Conservation (phyloP, 2,888 invertebrate species). For the Athetis lepigone region DNA sequence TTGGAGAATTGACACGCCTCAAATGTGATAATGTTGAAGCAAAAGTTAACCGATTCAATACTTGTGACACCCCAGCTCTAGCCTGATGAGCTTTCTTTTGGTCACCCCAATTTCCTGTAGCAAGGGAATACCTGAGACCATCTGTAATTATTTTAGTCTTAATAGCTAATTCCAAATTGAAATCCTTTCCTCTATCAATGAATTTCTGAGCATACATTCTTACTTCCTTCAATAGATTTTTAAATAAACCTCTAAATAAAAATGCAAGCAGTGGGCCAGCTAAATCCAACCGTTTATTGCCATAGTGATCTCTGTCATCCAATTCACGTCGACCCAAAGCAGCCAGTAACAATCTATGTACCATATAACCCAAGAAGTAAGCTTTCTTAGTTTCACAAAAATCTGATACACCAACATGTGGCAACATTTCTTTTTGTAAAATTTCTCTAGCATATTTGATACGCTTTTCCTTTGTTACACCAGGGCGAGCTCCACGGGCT, state of each 20-base stretch:
- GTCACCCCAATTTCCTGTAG: constrained; percentile 99
- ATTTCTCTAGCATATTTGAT: constrained; percentile 99
- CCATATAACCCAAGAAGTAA: constrained; percentile 99
- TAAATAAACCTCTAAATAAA: constrained; percentile 98
- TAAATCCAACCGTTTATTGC: constrained; percentile 99
- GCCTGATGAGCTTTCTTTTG: constrained; percentile 99
- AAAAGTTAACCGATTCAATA: constrained; percentile 99
- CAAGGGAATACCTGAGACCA: constrained; percentile 98
- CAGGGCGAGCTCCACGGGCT: constrained; percentile 98
- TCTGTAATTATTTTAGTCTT: constrained; percentile 99
- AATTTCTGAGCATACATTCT: constrained; percentile 99
- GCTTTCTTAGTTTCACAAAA: constrained; percentile 99
- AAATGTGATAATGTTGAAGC: constrained; percentile 99
- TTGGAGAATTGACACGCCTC: constrained; percentile 99
- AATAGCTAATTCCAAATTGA: constrained; percentile 98
- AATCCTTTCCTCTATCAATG: constrained; percentile 99
- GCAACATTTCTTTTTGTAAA: constrained; percentile 99
- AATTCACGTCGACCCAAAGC: constrained; percentile 98
- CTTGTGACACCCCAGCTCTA: constrained; percentile 98
- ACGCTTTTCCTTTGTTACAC: constrained; percentile 99
- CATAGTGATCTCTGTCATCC: constrained; percentile 99
- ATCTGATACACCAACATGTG: constrained; percentile 99
- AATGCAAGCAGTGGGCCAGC: constrained; percentile 99
- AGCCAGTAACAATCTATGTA: constrained; percentile 98
- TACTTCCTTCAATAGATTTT: constrained; percentile 99